Evolutionary conservation across 2,797 vertebrate species (phyloP), one percentile per base, ranked within the genome.

Genomic region (Etheostoma nigrum): DNA sequence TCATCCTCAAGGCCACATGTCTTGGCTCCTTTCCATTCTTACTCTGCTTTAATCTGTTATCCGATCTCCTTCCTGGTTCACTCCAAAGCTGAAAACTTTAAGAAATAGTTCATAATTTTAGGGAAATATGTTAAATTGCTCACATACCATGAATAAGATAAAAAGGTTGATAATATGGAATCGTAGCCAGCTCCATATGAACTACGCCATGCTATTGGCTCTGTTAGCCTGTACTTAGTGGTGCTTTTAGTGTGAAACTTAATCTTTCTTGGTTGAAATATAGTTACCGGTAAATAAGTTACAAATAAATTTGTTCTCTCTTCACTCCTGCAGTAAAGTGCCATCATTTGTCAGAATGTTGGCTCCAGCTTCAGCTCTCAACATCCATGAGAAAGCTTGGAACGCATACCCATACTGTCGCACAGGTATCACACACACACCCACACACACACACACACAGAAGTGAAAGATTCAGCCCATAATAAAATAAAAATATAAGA

Each of bases 391-490:
- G 94, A 97, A 99, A 92, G 98, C 98, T 14, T 99, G 98, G 98
- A 99, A 99, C 45, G 98, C 98, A 27, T 99, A 98, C 81, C 98
- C 98, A n/a, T 99, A 98, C 91, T 99, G 98, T 94, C 96, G 97
- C 92, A 99, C 98, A 19, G 96, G 98, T 99, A 94, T 6, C 30
- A 1, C 55, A 74, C 62, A 53, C 72, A 44, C 55, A 72, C 61
- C 70, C 63, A 57, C 64, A 66, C 36, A 65, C 33, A 78, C 48
- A 77, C n/a, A 16, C 14, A 33, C 14, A 59, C 18, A 25, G 21
- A 44, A n/a, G 15, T 42, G 10, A 55, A 11, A 33, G 7, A 51
- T 58, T 52, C 4, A 0, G 25, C 23, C 60, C 10, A 40, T 21
- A 19, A n/a, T 52, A 19, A 25, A 64, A 64, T 27, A 2, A 19